Evolutionary conservation across 2,113 vertebrate species (phyloP).

Genomic region (Pluvianellus socialis): DNA sequence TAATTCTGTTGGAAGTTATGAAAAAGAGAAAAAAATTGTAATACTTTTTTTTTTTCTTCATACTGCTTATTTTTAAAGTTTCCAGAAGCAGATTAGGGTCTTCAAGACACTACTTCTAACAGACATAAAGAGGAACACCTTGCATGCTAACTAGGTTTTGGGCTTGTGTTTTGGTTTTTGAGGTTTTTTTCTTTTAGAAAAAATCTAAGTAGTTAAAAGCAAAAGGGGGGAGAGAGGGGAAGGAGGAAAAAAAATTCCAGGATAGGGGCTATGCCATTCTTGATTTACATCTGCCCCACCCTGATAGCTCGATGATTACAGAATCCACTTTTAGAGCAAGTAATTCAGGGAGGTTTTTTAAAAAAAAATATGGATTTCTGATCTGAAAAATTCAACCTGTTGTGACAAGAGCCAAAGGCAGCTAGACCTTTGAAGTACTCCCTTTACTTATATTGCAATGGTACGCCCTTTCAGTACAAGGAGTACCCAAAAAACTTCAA

Average conservation of each 20-base stretch:
- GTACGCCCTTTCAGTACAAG: neutral
- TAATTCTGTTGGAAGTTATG: neutral
- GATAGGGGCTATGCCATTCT: neutral
- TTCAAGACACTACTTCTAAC: neutral
- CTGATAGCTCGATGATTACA: neutral
- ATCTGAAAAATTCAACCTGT: neutral
- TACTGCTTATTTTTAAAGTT: neutral
- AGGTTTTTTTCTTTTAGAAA: neutral
- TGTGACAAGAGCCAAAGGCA: conserved; percentile 14
- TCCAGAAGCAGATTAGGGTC: neutral
- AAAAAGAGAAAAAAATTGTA: neutral
- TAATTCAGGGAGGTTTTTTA: neutral
- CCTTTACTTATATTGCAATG: neutral
- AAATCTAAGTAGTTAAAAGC: neutral
- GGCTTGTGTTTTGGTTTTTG: neutral
- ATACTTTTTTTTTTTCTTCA: neutral
- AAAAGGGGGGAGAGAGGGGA: fast-evolving
- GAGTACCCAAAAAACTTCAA: neutral
- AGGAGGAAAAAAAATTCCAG: neutral
- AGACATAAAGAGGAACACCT: neutral
- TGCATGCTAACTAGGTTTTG: neutral
- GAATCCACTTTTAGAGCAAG: neutral
- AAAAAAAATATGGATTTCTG: neutral
- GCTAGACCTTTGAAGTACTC: neutral
- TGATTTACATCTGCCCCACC: neutral